Base-by-base conservation (phyloP, 2,113 vertebrate genomes). In the Pachypanchax playfairii region DNA sequence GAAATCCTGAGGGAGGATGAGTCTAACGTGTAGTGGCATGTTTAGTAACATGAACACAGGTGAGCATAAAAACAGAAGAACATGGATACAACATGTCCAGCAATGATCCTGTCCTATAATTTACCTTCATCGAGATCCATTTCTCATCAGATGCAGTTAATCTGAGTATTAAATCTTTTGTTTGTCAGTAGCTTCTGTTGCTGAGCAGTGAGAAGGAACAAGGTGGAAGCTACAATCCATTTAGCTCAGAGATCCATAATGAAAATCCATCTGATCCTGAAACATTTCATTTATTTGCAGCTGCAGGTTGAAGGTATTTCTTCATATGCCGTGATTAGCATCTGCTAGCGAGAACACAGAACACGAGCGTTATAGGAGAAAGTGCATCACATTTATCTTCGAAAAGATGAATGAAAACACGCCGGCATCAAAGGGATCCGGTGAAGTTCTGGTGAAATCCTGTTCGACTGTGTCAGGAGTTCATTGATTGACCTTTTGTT, bases 21-120 rank as follows among this genome's bases (percentile, higher is more conserved):
- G 38, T 83, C 67, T 82, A 58, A 88, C 77, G 55, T 68, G 53
- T 68, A 10, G 39, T 29, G 51, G 33, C 65, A 55, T 54, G 55
- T 74, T 74, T 72, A 64, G 54, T 63, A 65, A 59, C 61, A 31
- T 71, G 31, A 64, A 75, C 57, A 46, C 7, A 18, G 39, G 51
- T n/a, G 46, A 52, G 47, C 73, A 71, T 24, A 50, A 35, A 25
- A 54, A 38, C 47, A 60, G 28, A 28, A 22, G 12, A 61, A 73
- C 25, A 61, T 52, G 49, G 48, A 65, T 65, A 54, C 65, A 46
- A 58, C 56, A 77, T 71, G 57, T 53, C 50, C 68, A 68, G 65
- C 53, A 21, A n/a, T n/a, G n/a, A n/a, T n/a, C n/a, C n/a, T n/a
- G n/a, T n/a, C n/a, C n/a, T n/a, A n/a, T n/a, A n/a, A n/a, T n/a